Conservation (phyloP, 2,797 vertebrate genomes). For the Phalloptychus januarius region DNA sequence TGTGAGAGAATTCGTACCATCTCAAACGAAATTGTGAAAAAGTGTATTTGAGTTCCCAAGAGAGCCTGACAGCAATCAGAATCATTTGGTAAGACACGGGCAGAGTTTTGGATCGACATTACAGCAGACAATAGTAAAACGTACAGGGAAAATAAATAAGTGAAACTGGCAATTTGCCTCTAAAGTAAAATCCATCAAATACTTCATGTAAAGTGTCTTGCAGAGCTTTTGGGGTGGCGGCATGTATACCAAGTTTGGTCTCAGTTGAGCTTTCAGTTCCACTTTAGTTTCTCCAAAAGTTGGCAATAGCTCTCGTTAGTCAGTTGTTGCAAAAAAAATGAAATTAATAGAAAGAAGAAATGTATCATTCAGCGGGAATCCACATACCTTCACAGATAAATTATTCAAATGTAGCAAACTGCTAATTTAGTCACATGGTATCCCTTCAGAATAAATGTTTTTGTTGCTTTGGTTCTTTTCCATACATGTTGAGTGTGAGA, state of each 20-base stretch:
- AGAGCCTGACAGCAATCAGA: not conserved
- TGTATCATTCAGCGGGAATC: not conserved
- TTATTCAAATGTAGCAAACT: not conserved
- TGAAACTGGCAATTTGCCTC: not conserved
- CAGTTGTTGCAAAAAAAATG: no score
- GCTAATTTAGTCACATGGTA: not conserved
- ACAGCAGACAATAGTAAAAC: not conserved
- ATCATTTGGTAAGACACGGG: not conserved
- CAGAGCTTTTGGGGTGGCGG: not conserved
- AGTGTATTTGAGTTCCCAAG: not conserved
- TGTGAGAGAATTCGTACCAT: not conserved
- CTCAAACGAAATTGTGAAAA: not conserved
- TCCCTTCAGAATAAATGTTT: not conserved
- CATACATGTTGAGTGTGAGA: not conserved
- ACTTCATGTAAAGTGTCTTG: not conserved
- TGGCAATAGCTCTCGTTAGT: no score
- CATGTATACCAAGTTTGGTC: not conserved
- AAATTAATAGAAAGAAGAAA: no score
- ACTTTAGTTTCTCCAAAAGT: not conserved
- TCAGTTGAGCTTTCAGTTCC: not conserved
- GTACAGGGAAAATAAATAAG: not conserved
- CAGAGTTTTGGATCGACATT: not conserved
- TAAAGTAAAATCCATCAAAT: not conserved
- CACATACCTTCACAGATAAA: not conserved
- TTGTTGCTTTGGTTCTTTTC: not conserved